These are phyloP conservation scores for Thinocorus orbignyianus DNA, from an alignment of 2,113 vertebrate genomes.

Conservation along the genomic window DNA sequence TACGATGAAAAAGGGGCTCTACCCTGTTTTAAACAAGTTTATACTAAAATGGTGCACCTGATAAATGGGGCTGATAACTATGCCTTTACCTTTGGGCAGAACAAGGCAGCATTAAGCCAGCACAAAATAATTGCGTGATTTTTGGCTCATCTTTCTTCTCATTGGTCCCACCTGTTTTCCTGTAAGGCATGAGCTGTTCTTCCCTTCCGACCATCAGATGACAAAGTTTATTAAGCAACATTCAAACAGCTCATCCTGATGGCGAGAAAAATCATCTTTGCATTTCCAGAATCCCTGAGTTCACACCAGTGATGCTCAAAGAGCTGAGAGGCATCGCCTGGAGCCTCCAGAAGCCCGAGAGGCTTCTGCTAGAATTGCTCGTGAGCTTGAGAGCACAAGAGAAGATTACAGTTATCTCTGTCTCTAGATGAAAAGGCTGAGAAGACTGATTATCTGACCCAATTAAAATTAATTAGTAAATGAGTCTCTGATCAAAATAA, in stretches of 20 bases:
- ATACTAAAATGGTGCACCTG: conserved; percentile 43
- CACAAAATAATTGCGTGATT: conserved; percentile 14
- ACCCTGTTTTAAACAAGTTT: conserved; percentile 64
- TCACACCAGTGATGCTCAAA: background rate
- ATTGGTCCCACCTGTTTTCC: background rate
- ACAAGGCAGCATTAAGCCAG: conserved; percentile 5
- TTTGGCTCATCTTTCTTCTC: conserved; percentile 21
- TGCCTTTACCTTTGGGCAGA: conserved; percentile 53
- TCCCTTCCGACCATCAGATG: background rate
- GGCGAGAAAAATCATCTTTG: background rate
- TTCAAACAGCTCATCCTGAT: background rate
- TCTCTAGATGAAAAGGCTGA: background rate
- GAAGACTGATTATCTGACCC: background rate
- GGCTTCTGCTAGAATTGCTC: background rate
- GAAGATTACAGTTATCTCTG: background rate
- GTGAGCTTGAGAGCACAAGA: background rate
- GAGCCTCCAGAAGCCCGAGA: background rate
- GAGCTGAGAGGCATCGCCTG: background rate
- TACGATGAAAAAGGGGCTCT: conserved; percentile 58
- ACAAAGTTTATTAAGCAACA: background rate
- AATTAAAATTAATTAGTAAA: conserved; percentile 36
- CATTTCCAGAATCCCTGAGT: background rate
- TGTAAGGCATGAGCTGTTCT: background rate
- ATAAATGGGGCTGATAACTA: conserved; percentile 60
- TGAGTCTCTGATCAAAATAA: background rate